Evolutionary conservation across 2,888 invertebrate genomes (phyloP).

Genomic region (Troides aeacus): DNA sequence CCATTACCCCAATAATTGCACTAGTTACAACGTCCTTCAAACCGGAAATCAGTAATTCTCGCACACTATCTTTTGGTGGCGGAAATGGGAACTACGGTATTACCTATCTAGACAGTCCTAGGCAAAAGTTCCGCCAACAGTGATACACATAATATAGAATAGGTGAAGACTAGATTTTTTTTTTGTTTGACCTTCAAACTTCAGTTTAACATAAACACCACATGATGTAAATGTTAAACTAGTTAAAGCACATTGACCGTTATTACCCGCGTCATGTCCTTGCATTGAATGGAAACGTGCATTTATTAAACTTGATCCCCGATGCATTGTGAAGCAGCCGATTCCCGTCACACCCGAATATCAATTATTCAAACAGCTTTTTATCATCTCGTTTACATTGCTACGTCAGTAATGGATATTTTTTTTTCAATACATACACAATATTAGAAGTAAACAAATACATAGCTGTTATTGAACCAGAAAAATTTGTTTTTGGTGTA

Average conservation of each 20-base stretch:
- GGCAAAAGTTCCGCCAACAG: too few species aligned
- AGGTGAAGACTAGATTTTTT: too few species aligned
- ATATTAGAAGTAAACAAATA: not conserved
- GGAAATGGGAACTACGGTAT: too few species aligned
- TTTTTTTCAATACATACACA: not conserved
- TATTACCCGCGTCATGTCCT: not conserved
- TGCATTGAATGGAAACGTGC: not conserved
- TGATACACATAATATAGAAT: too few species aligned
- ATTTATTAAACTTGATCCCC: not conserved
- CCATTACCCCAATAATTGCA: too few species aligned
- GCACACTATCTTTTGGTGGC: too few species aligned
- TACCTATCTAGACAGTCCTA: too few species aligned
- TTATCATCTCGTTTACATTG: not conserved
- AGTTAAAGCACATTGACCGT: not conserved
- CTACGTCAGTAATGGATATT: not conserved
- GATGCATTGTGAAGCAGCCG: not conserved
- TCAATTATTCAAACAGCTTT: not conserved
- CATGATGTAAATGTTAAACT: not conserved
- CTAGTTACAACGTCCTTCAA: too few species aligned
- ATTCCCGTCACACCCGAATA: not conserved
- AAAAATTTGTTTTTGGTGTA: too few species aligned
- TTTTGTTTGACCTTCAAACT: too few species aligned
- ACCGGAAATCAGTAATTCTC: too few species aligned
- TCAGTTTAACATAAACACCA: too few species aligned
- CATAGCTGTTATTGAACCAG: not conserved